phyloP scores from a whole-genome alignment of 2,113 vertebrate species.

The Hymenochirus boettgeri region DNA sequence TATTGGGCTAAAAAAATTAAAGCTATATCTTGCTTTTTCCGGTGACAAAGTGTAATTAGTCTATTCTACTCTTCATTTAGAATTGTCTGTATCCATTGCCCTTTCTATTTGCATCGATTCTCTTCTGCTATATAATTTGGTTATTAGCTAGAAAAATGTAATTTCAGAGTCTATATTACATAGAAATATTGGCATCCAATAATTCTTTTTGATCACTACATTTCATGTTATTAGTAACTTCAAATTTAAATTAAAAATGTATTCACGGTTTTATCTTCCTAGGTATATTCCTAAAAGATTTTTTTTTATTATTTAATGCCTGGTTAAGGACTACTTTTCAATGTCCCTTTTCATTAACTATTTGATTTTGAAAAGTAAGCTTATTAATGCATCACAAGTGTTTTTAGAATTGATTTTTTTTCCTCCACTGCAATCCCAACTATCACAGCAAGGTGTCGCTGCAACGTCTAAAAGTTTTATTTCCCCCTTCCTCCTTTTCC shows the following conservation, averaged over 20 bases:
- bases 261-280: neutral
- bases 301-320: conserved; percentile 1
- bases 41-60: conserved; percentile 13
- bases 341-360: conserved; percentile 14
- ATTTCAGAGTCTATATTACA: conserved; percentile 7
- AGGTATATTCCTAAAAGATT: no score
- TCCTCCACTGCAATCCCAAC: conserved; percentile 46
- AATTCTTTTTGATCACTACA: neutral
- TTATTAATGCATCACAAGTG: conserved; percentile 26
- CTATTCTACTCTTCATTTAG: neutral
- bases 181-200: conserved; percentile 17
- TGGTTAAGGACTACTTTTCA: conserved; percentile 21
- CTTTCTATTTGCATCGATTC: conserved; percentile 17
- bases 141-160: conserved; percentile 15
- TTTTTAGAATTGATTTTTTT: neutral
- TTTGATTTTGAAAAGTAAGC: conserved; percentile 16
- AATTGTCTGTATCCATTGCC: neutral
- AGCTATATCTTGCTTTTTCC: conserved; percentile 9
- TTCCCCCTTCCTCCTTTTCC: neutral
- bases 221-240: conserved; percentile 4
- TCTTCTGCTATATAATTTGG: conserved; percentile 19
- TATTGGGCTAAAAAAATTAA: neutral
- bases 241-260: neutral
- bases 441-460: conserved; percentile 85
- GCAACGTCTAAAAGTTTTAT: conserved; percentile 58